Evolutionary conservation across 2,888 invertebrate genomes (phyloP).

Genomic region (Agrotis exclamationis): DNA sequence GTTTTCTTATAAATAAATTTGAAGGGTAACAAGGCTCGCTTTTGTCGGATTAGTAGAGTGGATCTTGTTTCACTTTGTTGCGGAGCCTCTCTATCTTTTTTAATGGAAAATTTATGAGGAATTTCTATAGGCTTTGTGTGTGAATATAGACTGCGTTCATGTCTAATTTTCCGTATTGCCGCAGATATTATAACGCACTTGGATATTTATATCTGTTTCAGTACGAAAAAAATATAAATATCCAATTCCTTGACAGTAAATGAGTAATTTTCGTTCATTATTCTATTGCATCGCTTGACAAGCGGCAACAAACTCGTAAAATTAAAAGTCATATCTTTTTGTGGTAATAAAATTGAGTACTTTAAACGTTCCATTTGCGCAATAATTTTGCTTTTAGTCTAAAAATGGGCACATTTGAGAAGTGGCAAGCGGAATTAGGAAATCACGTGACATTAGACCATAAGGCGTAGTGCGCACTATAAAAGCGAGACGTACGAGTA

Average conservation of each 20-base stretch:
- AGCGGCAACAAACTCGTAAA: conserved; percentile 23
- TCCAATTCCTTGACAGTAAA: background rate
- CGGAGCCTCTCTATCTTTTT: conserved; percentile 87
- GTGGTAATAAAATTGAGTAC: conserved; percentile 15
- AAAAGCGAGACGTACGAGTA: conserved; percentile 85
- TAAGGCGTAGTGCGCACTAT: conserved; percentile 88
- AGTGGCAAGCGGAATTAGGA: conserved; percentile 74
- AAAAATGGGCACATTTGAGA: conserved; percentile 50
- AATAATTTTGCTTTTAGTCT: conserved; percentile 48
- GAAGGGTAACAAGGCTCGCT: conserved; percentile 91
- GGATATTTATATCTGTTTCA: no score
- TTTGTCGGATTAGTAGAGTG: conserved; percentile 91
- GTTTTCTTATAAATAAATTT: conserved; percentile 92
- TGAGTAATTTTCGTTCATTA: background rate
- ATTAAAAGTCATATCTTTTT: conserved; percentile 26
- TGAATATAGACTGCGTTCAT: conserved; percentile 64
- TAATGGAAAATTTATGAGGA: conserved; percentile 84
- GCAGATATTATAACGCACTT: background rate
- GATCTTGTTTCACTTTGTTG: conserved; percentile 91
- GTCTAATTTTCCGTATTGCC: conserved; percentile 19
- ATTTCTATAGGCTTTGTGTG: conserved; percentile 72
- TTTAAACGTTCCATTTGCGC: conserved; percentile 23
- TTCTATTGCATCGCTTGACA: conserved; percentile 9
- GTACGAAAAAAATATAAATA: conserved; percentile 4
- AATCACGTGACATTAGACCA: conserved; percentile 88